A percentile compares a stretch with the other conserved stretches of the same genome.
These are phyloP conservation scores for Ectropis crepuscularia DNA, from an alignment of 2,888 invertebrate genomes.

Conservation along the genomic window DNA sequence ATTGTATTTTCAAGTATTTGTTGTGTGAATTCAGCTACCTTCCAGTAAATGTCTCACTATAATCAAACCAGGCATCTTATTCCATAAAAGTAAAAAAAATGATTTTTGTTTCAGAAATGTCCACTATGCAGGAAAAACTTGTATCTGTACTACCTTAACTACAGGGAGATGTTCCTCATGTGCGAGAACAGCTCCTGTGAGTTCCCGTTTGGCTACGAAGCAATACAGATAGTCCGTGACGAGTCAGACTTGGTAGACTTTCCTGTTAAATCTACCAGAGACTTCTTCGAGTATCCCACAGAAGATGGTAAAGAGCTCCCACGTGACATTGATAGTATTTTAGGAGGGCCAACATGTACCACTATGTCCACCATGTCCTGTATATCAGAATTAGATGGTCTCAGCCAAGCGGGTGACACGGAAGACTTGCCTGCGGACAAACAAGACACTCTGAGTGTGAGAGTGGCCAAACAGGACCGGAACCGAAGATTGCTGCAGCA, in stretches of 20 bases:
- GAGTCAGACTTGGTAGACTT: conserved; percentile 42
- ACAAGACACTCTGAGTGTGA: conserved; percentile 40
- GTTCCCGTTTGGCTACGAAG: conserved; percentile 66
- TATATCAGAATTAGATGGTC: conserved; percentile 32
- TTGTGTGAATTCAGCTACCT: no score
- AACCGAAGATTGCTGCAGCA: conserved; percentile 14
- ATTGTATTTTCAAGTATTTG: no score
- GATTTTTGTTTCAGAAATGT: conserved; percentile 56
- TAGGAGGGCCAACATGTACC: conserved; percentile 48
- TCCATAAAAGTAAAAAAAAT: not conserved
- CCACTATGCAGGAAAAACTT: conserved; percentile 58
- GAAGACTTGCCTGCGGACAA: not conserved
- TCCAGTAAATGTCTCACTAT: no score
- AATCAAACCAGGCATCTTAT: not conserved
- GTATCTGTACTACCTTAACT: conserved; percentile 59
- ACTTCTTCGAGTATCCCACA: conserved; percentile 41
- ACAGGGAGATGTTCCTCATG: conserved; percentile 64
- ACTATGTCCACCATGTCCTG: conserved; percentile 58
- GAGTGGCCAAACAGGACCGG: conserved; percentile 24
- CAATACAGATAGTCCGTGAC: conserved; percentile 55
- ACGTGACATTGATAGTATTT: not conserved
- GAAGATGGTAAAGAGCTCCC: not conserved
- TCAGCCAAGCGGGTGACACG: conserved; percentile 9
- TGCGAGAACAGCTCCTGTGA: conserved; percentile 66
- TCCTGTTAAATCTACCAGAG: conserved; percentile 28